Base-by-base conservation (phyloP, 2,888 invertebrate genomes). In the Bursaphelenchus okinawaensis region DNA sequence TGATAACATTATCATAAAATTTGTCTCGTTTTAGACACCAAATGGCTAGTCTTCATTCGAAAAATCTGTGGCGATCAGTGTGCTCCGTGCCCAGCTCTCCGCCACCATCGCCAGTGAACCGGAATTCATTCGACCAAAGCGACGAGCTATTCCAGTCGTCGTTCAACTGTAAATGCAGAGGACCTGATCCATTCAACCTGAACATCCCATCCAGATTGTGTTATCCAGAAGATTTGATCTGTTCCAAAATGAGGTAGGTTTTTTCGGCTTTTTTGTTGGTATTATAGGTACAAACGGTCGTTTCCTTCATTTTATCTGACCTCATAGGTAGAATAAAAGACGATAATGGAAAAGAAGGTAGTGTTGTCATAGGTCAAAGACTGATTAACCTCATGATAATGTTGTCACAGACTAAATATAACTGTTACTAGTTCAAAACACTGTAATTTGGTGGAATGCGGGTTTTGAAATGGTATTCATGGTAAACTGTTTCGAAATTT, bases 61-160 rank as follows among this genome's bases (percentile, higher is more conserved):
- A 40, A 40, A 40, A 12, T n/a, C 40, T 66, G n/a, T 65, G 65
- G 31, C 52, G 65, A 12, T 27, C 65, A 24, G 56, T 65, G 19
- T 55, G 55, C 61, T 55, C 55, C 31, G 65, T 61, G 24, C 67
- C 67, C 7, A 23, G 62, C 22, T 65, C 64, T 8, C 67, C 67
- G 22, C 67, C 67, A 12, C 67, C 67, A 16, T 59, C 59, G n/a
- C 67, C 67, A 7, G 67, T 62, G 7, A 31, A 23, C 2, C 65
- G 52, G 19, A 28, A 28, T 9, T 63, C 65, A 8, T 65, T 65
- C 23, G 52, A 65, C 65, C 27, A 63, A 26, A 26, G 64, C 19
- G 51, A 23, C 24, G 27, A 16, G 31, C 8, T 23, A 20, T 58
- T 28, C n/a, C 19, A 20, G 8, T 19, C 50, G 12, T 29, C 19